Conservation (phyloP, 2,797 vertebrate genomes). For the Manis pentadactyla region DNA sequence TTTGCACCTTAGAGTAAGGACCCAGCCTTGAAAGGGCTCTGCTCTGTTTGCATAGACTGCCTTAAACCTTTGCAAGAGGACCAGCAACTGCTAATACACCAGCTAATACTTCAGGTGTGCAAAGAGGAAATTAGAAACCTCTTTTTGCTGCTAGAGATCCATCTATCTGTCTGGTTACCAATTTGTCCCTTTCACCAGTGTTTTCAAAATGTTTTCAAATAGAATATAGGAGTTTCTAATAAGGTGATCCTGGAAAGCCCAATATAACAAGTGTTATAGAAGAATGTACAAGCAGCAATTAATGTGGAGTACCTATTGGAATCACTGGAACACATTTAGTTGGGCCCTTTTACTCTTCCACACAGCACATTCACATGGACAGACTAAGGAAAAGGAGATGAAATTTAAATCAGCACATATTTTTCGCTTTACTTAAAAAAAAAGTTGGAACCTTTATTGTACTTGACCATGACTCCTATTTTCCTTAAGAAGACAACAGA, state of each 20-base stretch:
- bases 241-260: conserved; percentile 62
- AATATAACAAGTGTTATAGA: conserved; percentile 45
- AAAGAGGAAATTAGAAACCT: not conserved
- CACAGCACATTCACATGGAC: conserved; percentile 83
- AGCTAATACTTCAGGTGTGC: not conserved
- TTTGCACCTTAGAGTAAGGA: not conserved
- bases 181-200: not conserved
- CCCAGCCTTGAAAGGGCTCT: not conserved
- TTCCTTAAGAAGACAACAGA: not conserved
- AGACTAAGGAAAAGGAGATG: conserved; percentile 85
- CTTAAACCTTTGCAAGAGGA: not conserved
- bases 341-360: conserved; percentile 84
- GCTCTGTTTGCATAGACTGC: not conserved
- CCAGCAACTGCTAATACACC: not conserved
- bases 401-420: conserved; percentile 79
- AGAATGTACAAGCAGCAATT: conserved; percentile 80
- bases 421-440: conserved; percentile 58
- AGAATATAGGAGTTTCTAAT: not conserved
- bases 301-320: conserved; percentile 82
- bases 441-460: conserved; percentile 63
- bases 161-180: not conserved
- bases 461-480: not conserved
- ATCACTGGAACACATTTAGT: conserved; percentile 83
- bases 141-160: too few species aligned
- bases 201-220: not conserved